phyloP scores from a whole-genome alignment of 1,140 invertebrate genomes.

The Luehdorfia chinensis region DNA sequence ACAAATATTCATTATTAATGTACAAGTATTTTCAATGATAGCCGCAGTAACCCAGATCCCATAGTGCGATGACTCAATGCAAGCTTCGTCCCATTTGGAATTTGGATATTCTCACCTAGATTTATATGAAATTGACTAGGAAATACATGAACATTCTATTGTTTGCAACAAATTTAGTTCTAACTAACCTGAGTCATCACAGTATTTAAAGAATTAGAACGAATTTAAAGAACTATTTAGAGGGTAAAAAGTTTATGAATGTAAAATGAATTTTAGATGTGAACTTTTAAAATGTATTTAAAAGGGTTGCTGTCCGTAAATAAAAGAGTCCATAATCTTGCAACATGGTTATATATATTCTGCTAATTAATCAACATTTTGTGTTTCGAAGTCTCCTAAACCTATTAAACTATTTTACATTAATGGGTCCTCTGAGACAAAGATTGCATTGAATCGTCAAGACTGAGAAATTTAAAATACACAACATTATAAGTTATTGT shows the following conservation, averaged over 20 bases:
- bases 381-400: conserved; percentile 40
- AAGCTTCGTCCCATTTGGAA: conserved; percentile 71
- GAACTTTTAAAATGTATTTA: conserved; percentile 24
- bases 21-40: conserved; percentile 29
- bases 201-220: conserved; percentile 57
- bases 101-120: conserved; percentile 24
- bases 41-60: conserved; percentile 53
- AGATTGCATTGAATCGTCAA: conserved; percentile 75
- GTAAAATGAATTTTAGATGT: conserved; percentile 41
- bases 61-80: conserved; percentile 77
- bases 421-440: conserved; percentile 63
- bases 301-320: conserved; percentile 54
- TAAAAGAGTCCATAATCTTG: conserved; percentile 65
- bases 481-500: conserved; percentile 53
- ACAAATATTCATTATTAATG: no score
- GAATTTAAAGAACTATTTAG: conserved; percentile 46
- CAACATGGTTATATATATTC: conserved; percentile 75
- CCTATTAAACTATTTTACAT: conserved; percentile 43
- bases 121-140: not conserved
- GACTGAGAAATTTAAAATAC: conserved; percentile 61
- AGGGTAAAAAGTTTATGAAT: conserved; percentile 47
- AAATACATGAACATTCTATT: not conserved
- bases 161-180: conserved; percentile 16
- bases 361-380: conserved; percentile 60
- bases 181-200: conserved; percentile 72